Base-by-base conservation (phyloP, 2,888 invertebrate genomes). In the Ochropleura plecta region DNA sequence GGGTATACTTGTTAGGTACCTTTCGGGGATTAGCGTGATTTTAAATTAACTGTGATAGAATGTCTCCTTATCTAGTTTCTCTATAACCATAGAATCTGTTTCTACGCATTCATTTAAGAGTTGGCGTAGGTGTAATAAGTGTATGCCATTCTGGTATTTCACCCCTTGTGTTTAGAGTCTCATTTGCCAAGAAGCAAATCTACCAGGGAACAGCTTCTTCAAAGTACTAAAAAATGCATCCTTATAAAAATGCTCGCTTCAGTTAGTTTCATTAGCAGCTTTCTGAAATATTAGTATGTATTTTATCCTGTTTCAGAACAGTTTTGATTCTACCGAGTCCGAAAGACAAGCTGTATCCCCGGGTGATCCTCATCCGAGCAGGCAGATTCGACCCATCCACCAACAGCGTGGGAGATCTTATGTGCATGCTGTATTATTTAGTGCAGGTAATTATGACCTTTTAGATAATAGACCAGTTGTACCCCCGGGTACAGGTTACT, bases 361-460 rank as follows among this genome's bases (percentile, higher is more conserved):
- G 97, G 53, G 94, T 97, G 1, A 94, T 97, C 18, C 92, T 98
- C 6, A 94, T 97, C 70, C 95, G 97, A 63, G 95, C 97, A 0
- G 97, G 97, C 2, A 88, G 85, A 0, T 97, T 96, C 83, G 92
- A 97, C 79, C 96, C 97, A 5, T 88, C 97, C 2, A 94, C 96
- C 59, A 92, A 96, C 78, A 93, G 94, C 49, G 95, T 96, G 3
- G 95, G 96, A 49, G 97, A 97, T 89, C 89, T 97, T 55, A 96
- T 97, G 93, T 97, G 96, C 81, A 89, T 93, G 80, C 87, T 96
- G 48, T 95, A 95, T 86, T 96, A 95, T 81, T 91, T 96, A 89
- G 94, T 95, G 20, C 96, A 96, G 93, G 96, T 95, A 87, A 78
- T 66, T 20, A 42, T 59, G 12, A 1, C 2, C 0, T 10, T 44